A percentile compares a stretch with the other conserved stretches of the same genome.
Conservation (phyloP, 1,140 invertebrate genomes). For the Palaemon carinicauda region DNA sequence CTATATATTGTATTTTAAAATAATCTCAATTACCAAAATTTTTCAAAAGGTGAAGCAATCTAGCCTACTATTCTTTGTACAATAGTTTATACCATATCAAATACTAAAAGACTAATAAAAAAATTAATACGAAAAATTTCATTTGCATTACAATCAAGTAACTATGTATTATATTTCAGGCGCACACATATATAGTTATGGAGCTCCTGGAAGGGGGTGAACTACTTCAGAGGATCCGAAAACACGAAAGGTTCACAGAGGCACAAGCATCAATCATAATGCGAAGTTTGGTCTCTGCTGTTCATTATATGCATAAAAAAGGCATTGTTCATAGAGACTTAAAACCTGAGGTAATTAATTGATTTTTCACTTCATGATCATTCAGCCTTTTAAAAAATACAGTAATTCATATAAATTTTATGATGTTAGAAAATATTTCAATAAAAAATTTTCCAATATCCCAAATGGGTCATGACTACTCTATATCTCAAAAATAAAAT, state of each 20-base stretch:
- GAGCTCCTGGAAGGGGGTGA: slow-evolving; percentile 89
- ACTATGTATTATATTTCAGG: slow-evolving; percentile 60
- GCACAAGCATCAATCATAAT: slow-evolving; percentile 76
- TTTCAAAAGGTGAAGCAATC: too few relatives aligned
- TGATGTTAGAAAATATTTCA: neutral
- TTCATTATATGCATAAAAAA: slow-evolving; percentile 81
- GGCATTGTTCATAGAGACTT: slow-evolving; percentile 88
- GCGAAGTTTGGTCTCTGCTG: slow-evolving; percentile 80
- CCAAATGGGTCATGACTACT: too few relatives aligned
- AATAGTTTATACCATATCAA: too few relatives aligned
- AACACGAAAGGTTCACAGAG: slow-evolving; percentile 75
- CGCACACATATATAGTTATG: slow-evolving; percentile 84
- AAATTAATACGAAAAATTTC: too few relatives aligned
- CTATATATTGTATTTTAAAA: too few relatives aligned
- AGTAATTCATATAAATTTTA: neutral
- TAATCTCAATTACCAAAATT: too few relatives aligned
- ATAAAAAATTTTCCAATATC: neutral
- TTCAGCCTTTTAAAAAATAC: neutral
- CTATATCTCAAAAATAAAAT: too few relatives aligned
- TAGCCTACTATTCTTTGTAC: too few relatives aligned
- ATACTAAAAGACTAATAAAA: too few relatives aligned
- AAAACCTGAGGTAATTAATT: slow-evolving; percentile 83
- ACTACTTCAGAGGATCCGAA: slow-evolving; percentile 75
- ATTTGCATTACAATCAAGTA: too few relatives aligned
- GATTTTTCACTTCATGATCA: neutral